Base-by-base conservation (phyloP, 2,113 vertebrate species). In the Perccottus glenii region DNA sequence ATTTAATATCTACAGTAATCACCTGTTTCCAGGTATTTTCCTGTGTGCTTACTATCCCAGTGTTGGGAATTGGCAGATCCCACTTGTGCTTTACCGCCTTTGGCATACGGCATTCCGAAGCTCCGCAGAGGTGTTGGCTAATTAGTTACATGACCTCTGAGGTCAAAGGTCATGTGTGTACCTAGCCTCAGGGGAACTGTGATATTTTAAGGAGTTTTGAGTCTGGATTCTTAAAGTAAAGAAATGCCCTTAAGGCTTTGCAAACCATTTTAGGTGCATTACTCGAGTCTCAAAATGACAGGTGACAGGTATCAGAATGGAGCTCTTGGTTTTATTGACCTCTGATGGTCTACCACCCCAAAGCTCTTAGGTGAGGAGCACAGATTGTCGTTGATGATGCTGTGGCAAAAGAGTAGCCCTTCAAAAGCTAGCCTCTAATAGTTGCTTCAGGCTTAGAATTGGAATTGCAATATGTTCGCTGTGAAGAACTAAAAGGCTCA, bases 101-200 rank as follows among this genome's bases (percentile, higher is more conserved):
- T 19, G 48, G 81, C 72, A 46, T 57, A 9, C 70, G 76, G 83
- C 87, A 92, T 93, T 91, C 90, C 90, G 83, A 19, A 55, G 67
- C 73, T 75, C 73, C 10, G 32, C 51, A 46, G 74, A 90, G 87
- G 89, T 91, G 82, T 91, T 82, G 72, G 77, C 86, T 88, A 92
- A 93, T 93, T 92, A 90, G 90, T 81, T 69, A 69, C 62, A 69
- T 81, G 86, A 90, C 86, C 88, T 77, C 46, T 35, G 0, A 61
- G 87, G 89, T 87, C 81, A 77, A 78, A 84, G 85, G 83, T 88
- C 38, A 46, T 32, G 6, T n/a, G 75, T 83, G 48, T 64, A 68
- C 64, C 44, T 53, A 63, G 67, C 88, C 90, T 75, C 70, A 61
- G 78, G 90, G 86, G 82, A 80, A 75, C 64, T 2, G 60, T 75